Conservation (phyloP, 2,113 vertebrate species). For the Silurus meridionalis region DNA sequence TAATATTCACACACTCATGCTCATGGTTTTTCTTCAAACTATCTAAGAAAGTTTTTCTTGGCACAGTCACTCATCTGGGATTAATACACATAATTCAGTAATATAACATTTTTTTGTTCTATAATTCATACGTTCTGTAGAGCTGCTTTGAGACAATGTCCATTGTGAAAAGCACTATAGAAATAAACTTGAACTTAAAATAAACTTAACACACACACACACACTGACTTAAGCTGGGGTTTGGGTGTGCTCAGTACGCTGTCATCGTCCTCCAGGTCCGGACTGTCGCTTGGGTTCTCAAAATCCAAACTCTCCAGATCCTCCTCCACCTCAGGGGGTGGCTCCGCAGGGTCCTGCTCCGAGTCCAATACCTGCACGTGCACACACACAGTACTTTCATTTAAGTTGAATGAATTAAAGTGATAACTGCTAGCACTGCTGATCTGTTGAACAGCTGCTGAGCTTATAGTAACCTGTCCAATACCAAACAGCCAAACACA, state of each 20-base stretch:
- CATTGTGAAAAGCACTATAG: too few relatives aligned
- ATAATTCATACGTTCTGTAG: too few relatives aligned
- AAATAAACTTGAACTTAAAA: too few relatives aligned
- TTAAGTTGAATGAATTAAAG: neutral
- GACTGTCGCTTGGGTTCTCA: conserved; percentile 94
- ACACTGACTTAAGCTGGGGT: conserved; percentile 89
- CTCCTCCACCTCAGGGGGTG: conserved; percentile 87
- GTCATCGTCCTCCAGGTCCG: conserved; percentile 94
- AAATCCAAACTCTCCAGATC: conserved; percentile 93
- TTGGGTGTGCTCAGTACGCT: conserved; percentile 96
- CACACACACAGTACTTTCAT: neutral
- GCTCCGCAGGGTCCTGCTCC: conserved; percentile 91
- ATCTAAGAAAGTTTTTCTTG: too few relatives aligned
- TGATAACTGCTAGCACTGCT: neutral
- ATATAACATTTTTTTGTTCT: too few relatives aligned
- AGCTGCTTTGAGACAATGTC: too few relatives aligned
- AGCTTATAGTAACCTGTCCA: neutral
- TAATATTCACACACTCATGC: too few relatives aligned
- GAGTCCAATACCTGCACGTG: conserved; percentile 87
- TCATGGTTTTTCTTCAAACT: too few relatives aligned
- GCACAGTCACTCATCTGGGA: too few relatives aligned
- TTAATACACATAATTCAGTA: too few relatives aligned
- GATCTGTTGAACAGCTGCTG: neutral
- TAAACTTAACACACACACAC: neutral
- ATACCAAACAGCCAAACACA: neutral